These are phyloP conservation scores for Tanaodytes sp. DNA, from an alignment of 2,888 invertebrate species.

Conservation along the genomic window DNA sequence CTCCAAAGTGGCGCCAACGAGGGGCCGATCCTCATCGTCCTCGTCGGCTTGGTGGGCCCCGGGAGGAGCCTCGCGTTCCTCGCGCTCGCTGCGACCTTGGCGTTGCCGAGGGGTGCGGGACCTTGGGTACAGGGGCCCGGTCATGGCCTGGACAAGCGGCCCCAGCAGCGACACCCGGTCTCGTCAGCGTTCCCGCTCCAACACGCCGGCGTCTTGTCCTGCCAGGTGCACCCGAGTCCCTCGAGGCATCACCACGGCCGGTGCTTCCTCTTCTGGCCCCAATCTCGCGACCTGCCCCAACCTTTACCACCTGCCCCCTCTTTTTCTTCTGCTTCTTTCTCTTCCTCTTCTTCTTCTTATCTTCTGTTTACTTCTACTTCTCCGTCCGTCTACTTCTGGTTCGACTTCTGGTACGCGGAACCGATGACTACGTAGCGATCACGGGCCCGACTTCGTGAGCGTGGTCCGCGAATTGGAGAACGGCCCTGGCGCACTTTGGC, in stretches of 20 bases:
- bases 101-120: constrained; percentile 48
- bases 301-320: neutral
- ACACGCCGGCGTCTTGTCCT: constrained; percentile 60
- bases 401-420: no score
- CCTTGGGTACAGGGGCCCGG: constrained; percentile 46
- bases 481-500: constrained; percentile 35
- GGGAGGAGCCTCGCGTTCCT: constrained; percentile 56
- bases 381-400: no score
- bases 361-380: no score
- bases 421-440: no score
- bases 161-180: constrained; percentile 67
- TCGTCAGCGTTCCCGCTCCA: constrained; percentile 68
- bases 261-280: constrained; percentile 25
- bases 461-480: constrained; percentile 10
- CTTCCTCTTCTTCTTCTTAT: no score
- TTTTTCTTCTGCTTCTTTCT: neutral
- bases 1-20: constrained; percentile 17
- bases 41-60: constrained; percentile 37
- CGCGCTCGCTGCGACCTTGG: constrained; percentile 50
- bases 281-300: constrained; percentile 13
- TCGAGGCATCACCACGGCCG: constrained; percentile 65
- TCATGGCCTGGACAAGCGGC: constrained; percentile 65
- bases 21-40: constrained; percentile 50
- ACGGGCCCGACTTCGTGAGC: no score
- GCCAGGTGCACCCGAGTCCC: constrained; percentile 56